Percentiles rank a stretch among this genome's conserved stretches.
Conservation (phyloP, 2,888 invertebrate genomes). For the Callinectes sapidus region DNA sequence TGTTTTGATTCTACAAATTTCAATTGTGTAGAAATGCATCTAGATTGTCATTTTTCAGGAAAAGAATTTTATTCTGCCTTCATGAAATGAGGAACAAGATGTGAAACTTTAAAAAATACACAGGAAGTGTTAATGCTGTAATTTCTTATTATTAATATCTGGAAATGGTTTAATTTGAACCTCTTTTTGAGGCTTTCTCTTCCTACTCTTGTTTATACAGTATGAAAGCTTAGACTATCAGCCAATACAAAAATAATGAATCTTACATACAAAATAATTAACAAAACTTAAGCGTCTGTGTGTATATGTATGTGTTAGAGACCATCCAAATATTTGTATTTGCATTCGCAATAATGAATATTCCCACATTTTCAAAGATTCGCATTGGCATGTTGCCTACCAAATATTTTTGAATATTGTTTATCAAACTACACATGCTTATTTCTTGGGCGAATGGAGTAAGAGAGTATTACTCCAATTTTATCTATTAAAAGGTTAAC, state of each 20-base stretch:
- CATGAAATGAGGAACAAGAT: neutral
- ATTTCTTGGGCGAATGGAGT: too few relatives aligned
- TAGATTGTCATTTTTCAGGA: slow-evolving; percentile 8
- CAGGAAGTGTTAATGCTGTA: neutral
- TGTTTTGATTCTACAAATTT: neutral
- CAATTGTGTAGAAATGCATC: neutral
- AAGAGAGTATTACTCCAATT: too few relatives aligned
- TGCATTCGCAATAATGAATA: too few relatives aligned
- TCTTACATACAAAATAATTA: slow-evolving; percentile 16
- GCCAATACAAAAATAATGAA: slow-evolving; percentile 23
- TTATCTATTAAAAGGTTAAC: too few relatives aligned
- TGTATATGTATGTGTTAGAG: neutral
- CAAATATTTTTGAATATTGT: too few relatives aligned
- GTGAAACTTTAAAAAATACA: slow-evolving; percentile 24
- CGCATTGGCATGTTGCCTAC: too few relatives aligned
- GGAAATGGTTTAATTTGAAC: neutral
- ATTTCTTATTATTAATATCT: slow-evolving; percentile 31
- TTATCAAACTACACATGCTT: too few relatives aligned
- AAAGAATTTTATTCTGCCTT: neutral
- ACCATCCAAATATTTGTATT: too few relatives aligned
- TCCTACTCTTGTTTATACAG: slow-evolving; percentile 4
- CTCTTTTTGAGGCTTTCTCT: neutral
- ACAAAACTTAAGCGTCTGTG: neutral
- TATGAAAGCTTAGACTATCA: neutral
- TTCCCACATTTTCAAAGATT: too few relatives aligned